phyloP scores from a whole-genome alignment of 2,113 vertebrate species.

The Tympanuchus pallidicinctus region DNA sequence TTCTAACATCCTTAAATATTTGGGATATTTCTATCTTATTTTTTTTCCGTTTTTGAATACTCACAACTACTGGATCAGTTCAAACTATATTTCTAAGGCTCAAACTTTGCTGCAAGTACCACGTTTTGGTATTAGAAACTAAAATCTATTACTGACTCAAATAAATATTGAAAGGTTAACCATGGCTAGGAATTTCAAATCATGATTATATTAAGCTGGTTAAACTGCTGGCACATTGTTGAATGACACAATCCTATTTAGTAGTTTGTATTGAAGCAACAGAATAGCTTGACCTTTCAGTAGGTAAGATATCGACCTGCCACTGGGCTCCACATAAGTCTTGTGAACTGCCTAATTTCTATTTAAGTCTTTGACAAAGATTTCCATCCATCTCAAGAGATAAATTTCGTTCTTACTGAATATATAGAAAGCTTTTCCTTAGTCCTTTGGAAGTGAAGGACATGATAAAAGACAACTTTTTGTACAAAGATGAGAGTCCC shows the following conservation, averaged over 20 bases:
- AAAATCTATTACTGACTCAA: slow-evolving; percentile 4
- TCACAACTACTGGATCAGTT: background rate
- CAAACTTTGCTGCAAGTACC: background rate
- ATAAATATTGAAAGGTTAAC: slow-evolving; percentile 52
- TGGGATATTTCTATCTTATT: background rate
- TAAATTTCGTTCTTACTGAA: background rate
- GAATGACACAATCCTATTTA: slow-evolving; percentile 12
- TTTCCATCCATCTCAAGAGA: background rate
- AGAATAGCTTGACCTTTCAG: slow-evolving; percentile 31
- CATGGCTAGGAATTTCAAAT: slow-evolving; percentile 37
- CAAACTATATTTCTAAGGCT: background rate
- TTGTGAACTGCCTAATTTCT: background rate
- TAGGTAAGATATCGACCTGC: background rate
- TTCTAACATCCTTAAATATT: background rate
- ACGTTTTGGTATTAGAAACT: slow-evolving; percentile 14
- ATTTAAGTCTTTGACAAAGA: background rate
- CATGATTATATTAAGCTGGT: slow-evolving; percentile 20
- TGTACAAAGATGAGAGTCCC: background rate
- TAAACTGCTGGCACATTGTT: background rate
- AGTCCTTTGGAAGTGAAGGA: background rate
- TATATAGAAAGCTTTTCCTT: background rate
- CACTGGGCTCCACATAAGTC: background rate
- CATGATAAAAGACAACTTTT: background rate
- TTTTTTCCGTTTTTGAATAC: background rate
- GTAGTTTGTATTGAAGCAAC: background rate